Evolutionary conservation across 2,888 invertebrate species (phyloP).

Genomic region (Dolichomitus sp.): DNA sequence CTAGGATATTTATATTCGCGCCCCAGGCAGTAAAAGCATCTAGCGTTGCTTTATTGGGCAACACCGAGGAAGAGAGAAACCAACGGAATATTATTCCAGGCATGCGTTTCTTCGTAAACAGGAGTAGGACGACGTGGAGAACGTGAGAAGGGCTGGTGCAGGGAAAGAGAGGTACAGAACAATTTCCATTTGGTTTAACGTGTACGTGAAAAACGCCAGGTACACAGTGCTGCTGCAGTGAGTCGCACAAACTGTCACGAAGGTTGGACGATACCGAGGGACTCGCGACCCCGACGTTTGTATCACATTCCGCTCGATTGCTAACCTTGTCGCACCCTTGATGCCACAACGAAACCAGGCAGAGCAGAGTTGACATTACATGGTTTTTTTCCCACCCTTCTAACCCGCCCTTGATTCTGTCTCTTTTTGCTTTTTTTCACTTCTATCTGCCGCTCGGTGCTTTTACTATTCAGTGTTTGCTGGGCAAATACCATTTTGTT

Average conservation of each 20-base stretch:
- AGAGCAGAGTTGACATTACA: slow-evolving; percentile 15
- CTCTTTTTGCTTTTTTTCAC: slow-evolving; percentile 5
- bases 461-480: slow-evolving; percentile 60
- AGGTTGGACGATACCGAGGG: slow-evolving; percentile 17
- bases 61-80: slow-evolving; percentile 34
- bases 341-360: slow-evolving; percentile 25
- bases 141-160: slow-evolving; percentile 36
- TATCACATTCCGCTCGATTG: slow-evolving; percentile 25
- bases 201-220: slow-evolving; percentile 46
- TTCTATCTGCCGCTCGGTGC: slow-evolving; percentile 11
- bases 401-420: background rate
- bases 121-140: slow-evolving; percentile 40
- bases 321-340: slow-evolving; percentile 20
- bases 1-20: slow-evolving; percentile 68
- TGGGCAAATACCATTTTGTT: slow-evolving; percentile 66
- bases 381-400: background rate
- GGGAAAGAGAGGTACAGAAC: slow-evolving; percentile 48
- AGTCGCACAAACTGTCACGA: slow-evolving; percentile 13
- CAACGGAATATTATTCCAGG: slow-evolving; percentile 67
- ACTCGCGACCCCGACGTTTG: slow-evolving; percentile 23
- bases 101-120: slow-evolving; percentile 68
- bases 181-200: slow-evolving; percentile 64
- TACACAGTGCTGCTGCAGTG: slow-evolving; percentile 30
- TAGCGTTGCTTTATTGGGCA: slow-evolving; percentile 62
- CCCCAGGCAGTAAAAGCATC: slow-evolving; percentile 64